Conservation (phyloP, 2,888 invertebrate species). For the Leucania comma region DNA sequence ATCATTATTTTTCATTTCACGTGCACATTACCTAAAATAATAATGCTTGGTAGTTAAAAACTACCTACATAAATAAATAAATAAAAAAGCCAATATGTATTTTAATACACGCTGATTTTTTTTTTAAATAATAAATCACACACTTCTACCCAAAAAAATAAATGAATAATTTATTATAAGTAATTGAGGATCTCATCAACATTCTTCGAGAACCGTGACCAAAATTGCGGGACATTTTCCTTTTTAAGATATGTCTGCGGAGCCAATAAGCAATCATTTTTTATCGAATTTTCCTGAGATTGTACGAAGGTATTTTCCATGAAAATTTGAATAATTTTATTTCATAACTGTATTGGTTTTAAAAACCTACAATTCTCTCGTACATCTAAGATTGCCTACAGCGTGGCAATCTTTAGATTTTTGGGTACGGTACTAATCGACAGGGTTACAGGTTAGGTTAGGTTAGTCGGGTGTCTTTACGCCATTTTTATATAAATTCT, state of each 20-base stretch:
- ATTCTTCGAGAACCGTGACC: conserved; percentile 19
- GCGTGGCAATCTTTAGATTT: no score
- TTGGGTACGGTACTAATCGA: no score
- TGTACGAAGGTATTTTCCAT: conserved; percentile 5
- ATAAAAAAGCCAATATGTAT: no score
- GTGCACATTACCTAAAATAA: no score
- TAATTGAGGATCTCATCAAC: conserved; percentile 19
- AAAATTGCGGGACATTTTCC: conserved; percentile 30
- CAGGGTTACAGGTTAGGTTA: no score
- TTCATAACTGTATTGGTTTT: conserved; percentile 16
- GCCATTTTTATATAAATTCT: no score
- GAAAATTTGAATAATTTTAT: conserved; percentile 52
- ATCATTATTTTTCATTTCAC: no score
- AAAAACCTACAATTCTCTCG: neutral
- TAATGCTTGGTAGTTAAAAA: no score
- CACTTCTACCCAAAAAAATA: neutral
- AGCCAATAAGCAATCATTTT: conserved; percentile 22
- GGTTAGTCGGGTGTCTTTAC: no score
- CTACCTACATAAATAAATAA: no score
- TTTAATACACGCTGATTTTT: no score
- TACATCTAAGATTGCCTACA: neutral
- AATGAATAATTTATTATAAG: neutral
- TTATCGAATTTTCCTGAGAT: conserved; percentile 20
- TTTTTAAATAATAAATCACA: neutral
- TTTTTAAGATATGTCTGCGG: neutral